phyloP scores from a whole-genome alignment of 2,888 invertebrate genomes.

The Lycophotia porphyrea region DNA sequence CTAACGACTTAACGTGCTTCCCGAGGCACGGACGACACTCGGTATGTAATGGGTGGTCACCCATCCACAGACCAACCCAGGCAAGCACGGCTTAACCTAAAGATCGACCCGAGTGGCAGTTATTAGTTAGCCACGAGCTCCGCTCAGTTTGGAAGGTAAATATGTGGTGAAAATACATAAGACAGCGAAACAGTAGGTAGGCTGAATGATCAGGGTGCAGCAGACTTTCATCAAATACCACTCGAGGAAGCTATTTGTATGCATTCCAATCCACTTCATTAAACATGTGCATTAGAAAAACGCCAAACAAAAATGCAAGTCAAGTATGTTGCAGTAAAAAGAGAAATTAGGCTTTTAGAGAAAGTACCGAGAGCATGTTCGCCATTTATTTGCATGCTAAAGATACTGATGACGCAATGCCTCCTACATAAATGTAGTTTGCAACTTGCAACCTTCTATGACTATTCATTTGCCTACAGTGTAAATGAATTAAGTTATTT shows the following conservation, averaged over 20 bases:
- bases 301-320: constrained; percentile 52
- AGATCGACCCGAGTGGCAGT: too few species aligned
- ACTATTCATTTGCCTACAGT: constrained; percentile 12
- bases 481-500: not conserved
- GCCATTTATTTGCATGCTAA: constrained; percentile 76
- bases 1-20: too few species aligned
- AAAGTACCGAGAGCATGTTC: constrained; percentile 78
- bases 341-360: constrained; percentile 81
- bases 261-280: constrained; percentile 17
- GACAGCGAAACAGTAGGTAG: too few species aligned
- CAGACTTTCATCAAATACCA: not conserved
- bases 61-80: too few species aligned
- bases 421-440: constrained; percentile 24
- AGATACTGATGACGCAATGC: constrained; percentile 60
- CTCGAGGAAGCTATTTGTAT: not conserved
- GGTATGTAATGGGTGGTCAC: too few species aligned
- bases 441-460: constrained; percentile 45
- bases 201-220: not conserved
- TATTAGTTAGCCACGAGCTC: too few species aligned
- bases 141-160: too few species aligned
- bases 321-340: constrained; percentile 73
- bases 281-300: constrained; percentile 49
- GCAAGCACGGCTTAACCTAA: too few species aligned
- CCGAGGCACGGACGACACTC: too few species aligned
- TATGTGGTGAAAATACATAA: too few species aligned